phyloP scores from a whole-genome alignment of 2,113 vertebrate genomes.

The Epinephelus cyanopodus region DNA sequence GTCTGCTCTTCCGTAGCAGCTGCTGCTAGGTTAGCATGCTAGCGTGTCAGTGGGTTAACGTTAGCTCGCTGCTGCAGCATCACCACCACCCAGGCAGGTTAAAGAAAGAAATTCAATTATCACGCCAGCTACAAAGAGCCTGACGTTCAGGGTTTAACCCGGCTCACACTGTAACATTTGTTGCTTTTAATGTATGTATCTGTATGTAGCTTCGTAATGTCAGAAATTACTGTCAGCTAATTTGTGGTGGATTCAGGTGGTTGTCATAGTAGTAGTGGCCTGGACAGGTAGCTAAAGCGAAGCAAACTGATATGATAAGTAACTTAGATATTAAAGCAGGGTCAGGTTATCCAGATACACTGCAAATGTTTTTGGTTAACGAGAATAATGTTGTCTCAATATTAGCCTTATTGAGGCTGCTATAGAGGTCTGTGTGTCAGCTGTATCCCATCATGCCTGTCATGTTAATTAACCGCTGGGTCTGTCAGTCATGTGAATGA shows the following conservation, averaged over 20 bases:
- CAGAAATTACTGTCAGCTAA: background rate
- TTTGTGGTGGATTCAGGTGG: background rate
- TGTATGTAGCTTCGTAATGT: background rate
- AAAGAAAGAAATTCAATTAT: background rate
- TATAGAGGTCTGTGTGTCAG: background rate
- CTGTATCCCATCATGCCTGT: background rate
- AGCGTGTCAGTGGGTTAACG: slow-evolving; percentile 36
- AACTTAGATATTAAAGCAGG: background rate
- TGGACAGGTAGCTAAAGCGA: background rate
- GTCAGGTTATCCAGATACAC: background rate
- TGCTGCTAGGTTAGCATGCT: slow-evolving; percentile 65
- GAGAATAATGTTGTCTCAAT: background rate
- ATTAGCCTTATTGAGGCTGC: background rate
- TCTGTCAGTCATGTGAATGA: background rate
- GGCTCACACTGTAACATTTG: background rate
- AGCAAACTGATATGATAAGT: background rate
- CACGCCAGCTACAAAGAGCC: background rate
- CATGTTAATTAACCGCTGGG: background rate
- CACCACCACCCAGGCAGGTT: background rate
- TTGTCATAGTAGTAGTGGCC: background rate
- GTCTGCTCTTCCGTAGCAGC: slow-evolving; percentile 71
- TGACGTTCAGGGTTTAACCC: too few species aligned
- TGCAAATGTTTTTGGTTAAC: background rate
- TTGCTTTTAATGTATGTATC: background rate
- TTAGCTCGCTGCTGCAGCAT: slow-evolving; percentile 27